Percentiles rank a stretch among this genome's conserved stretches.
These are phyloP conservation scores for Notamacropus eugenii DNA, from an alignment of 2,797 vertebrate species.

Conservation along the genomic window DNA sequence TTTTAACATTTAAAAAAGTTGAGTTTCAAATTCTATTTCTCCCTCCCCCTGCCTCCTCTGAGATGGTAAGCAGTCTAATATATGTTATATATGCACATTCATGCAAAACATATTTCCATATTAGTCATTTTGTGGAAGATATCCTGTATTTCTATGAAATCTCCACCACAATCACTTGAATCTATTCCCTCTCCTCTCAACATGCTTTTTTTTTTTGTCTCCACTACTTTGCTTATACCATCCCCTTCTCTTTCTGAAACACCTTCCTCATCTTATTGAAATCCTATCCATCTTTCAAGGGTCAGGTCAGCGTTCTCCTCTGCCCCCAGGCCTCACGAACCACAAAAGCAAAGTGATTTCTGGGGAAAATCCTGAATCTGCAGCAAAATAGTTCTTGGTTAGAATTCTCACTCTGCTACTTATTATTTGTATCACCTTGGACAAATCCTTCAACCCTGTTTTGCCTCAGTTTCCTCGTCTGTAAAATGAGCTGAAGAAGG, in stretches of 20 bases:
- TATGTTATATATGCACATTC: too few species aligned
- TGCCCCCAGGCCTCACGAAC: neutral
- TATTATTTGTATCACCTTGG: neutral
- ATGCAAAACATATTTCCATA: too few species aligned
- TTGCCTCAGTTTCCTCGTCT: too few species aligned
- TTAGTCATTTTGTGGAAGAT: too few species aligned
- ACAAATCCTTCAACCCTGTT: neutral
- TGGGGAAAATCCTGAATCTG: neutral
- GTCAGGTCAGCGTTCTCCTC: neutral
- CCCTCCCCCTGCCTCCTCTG: too few species aligned
- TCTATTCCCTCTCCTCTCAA: neutral
- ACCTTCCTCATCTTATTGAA: neutral
- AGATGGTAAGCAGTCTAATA: too few species aligned
- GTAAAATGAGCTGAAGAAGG: too few species aligned
- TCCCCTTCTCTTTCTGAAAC: neutral
- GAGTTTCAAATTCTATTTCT: too few species aligned
- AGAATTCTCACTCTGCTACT: neutral
- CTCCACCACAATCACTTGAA: neutral
- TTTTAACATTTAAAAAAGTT: too few species aligned
- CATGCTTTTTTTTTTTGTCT: neutral
- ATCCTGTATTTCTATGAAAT: neutral
- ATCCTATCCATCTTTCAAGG: conserved; percentile 4
- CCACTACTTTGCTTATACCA: neutral
- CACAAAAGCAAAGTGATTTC: neutral
- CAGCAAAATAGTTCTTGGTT: neutral